Base-by-base conservation (phyloP, 1,140 invertebrate species). In the Anoplophora glabripennis region DNA sequence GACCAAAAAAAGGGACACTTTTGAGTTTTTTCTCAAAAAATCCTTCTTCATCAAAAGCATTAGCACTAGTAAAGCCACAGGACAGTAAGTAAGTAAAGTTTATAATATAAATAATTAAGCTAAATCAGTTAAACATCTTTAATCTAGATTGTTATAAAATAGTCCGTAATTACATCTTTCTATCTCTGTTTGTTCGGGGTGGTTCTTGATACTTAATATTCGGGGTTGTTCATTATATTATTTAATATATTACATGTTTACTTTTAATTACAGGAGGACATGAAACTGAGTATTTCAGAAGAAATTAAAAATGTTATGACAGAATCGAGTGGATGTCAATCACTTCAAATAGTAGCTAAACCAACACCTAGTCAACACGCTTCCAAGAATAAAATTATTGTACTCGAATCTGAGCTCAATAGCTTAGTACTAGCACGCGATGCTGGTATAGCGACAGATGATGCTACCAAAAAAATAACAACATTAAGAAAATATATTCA, bases 371-470 rank as follows among this genome's bases (percentile, higher is more conserved):
- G 35, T 14, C 51, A 53, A 38, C 35, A 38, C n/a, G 51, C 51
- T 53, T 53, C 51, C 10, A 53, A 38, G 51, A 53, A 53, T 53
- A 53, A 53, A 53, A 53, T 53, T 40, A 38, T 53, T 40, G 51
- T 53, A 40, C n/a, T 53, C 12, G 51, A 53, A 53, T 53, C 51
- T 40, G 51, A 53, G 51, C 51, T 53, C 51, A 53, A 53, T 53
- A 38, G 51, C 51, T 53, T 53, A 14, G 42, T 17, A 45, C 18
- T 45, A 14, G 34, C 51, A 53, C 51, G 51, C 10, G 51, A 53
- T 53, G 14, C 51, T 38, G 51, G 51, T 53, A 40, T 53, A 40
- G 14, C 14, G 1, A 37, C 14, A 40, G 51, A 40, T 53, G 51
- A n/a, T n/a, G n/a, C n/a, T n/a, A n/a, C n/a, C n/a, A n/a, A n/a